Evolutionary conservation across 2,888 invertebrate species (phyloP).

Genomic region (Pristionchus mayeri): DNA sequence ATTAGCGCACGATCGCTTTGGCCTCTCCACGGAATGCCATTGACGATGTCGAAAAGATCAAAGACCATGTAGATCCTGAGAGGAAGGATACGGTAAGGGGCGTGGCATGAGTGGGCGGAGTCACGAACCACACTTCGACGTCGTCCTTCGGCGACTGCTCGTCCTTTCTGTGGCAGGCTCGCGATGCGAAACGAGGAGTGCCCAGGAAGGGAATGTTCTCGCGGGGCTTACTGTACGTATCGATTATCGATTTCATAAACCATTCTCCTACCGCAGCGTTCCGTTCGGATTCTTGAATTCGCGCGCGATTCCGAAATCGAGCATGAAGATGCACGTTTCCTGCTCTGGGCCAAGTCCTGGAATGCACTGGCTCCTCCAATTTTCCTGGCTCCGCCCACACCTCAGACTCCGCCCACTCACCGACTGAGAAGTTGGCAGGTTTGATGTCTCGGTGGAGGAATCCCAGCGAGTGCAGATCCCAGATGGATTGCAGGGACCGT

Average conservation of each 20-base stretch:
- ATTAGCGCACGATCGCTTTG: background rate
- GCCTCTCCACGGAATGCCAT: constrained; percentile 1
- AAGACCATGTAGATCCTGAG: constrained; percentile 36
- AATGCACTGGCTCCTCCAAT: background rate
- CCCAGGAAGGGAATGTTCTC: constrained; percentile 27
- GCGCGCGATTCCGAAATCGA: constrained; percentile 38
- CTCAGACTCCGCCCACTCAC: background rate
- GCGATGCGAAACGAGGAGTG: constrained; percentile 24
- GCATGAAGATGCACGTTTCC: constrained; percentile 32
- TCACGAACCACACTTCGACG: constrained; percentile 21
- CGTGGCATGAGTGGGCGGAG: background rate
- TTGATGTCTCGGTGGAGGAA: constrained; percentile 40
- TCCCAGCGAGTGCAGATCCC: constrained; percentile 38
- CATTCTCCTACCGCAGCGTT: background rate
- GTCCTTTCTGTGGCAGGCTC: constrained; percentile 29
- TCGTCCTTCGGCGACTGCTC: constrained; percentile 43
- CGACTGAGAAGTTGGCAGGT: constrained; percentile 34
- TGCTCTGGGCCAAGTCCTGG: constrained; percentile 13
- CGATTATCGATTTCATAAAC: background rate
- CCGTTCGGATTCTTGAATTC: constrained; percentile 28
- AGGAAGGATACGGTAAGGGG: background rate
- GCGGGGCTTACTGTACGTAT: background rate
- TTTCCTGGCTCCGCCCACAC: background rate
- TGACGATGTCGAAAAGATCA: constrained; percentile 5
- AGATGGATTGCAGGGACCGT: constrained; percentile 18